Evolutionary conservation across 2,113 vertebrate genomes (phyloP), one percentile per base, ranked within the genome.

Genomic region (Neoarius graeffei): DNA sequence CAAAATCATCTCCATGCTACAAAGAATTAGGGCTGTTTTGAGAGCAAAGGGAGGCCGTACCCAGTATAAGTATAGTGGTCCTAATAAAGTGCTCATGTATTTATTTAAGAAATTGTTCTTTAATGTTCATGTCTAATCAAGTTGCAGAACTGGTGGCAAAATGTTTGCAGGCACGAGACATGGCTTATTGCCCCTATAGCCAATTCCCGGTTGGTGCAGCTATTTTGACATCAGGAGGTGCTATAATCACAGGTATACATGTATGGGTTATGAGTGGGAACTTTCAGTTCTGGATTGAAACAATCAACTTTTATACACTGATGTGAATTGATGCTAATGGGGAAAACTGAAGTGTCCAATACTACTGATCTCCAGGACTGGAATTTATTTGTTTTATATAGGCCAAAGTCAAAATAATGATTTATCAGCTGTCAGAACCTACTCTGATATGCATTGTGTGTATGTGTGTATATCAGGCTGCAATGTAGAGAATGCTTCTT

Each of bases 141-240:
- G 86, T 97, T 1, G 92, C 94, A 87, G 94, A 93, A 82, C 92
- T 99, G 30, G 80, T 99, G 23, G 92, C 90, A 0, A 93, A 93
- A 89, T 96, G 96, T 89, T 93, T 76, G 5, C 95, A 97, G 89
- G 97, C 97, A 89, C 96, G 96, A 89, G 93, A 91, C 60, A 91
- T 92, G 5, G 97, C 97, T 0, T 97, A 99, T 90, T 98, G 97
- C 83, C 98, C 98, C 3, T 98, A 98, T 94, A 99, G 97, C 89
- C 92, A 20, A 13, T 99, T 98, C 92, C 96, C 96, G 0, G 97
- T 99, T 80, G 97, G 98, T 0, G 97, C 98, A 0, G 97, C 98
- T 0, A 89, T 99, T 57, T 92, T 99, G 88, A 97, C 97, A 0
- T 14, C 88, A 60, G 91, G 95, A 0, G 98, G 97, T 54, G 94